These are phyloP conservation scores for Urocolius indicus DNA, from an alignment of 2,113 vertebrate species.

Conservation along the genomic window DNA sequence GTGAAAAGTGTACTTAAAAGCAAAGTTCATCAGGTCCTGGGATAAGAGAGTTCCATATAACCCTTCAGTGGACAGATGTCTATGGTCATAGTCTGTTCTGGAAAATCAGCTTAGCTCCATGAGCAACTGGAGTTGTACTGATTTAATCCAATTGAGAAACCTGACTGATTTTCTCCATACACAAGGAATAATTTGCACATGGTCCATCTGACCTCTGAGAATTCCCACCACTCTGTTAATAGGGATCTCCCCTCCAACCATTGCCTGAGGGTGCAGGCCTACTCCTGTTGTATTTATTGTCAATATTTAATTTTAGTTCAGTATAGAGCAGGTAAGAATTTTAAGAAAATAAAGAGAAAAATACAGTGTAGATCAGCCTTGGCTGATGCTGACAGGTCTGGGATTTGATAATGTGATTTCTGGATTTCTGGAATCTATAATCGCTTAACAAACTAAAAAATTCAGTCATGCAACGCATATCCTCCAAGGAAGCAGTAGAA, in stretches of 20 bases:
- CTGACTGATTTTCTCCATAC: not conserved
- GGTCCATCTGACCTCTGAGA: not conserved
- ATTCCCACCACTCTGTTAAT: not conserved
- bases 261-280: not conserved
- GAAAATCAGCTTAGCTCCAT: not conserved
- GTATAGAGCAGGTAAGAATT: not conserved
- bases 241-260: not conserved
- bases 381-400: not conserved
- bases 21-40: not conserved
- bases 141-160: constrained; percentile 16
- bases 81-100: not conserved
- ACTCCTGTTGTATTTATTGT: not conserved
- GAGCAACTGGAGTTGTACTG: not conserved
- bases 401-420: not conserved
- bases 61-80: not conserved
- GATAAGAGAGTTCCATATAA: not conserved
- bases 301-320: not conserved
- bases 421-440: not conserved
- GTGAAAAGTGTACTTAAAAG: constrained; percentile 33
- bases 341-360: not conserved
- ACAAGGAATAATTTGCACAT: not conserved
- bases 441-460: not conserved
- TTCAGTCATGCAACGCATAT: not conserved
- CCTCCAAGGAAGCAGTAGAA: not conserved
- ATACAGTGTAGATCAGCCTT: not conserved